Percentiles rank a stretch among this genome's conserved stretches.
phyloP scores from a whole-genome alignment of 2,888 invertebrate species.

The Andrena camellia region DNA sequence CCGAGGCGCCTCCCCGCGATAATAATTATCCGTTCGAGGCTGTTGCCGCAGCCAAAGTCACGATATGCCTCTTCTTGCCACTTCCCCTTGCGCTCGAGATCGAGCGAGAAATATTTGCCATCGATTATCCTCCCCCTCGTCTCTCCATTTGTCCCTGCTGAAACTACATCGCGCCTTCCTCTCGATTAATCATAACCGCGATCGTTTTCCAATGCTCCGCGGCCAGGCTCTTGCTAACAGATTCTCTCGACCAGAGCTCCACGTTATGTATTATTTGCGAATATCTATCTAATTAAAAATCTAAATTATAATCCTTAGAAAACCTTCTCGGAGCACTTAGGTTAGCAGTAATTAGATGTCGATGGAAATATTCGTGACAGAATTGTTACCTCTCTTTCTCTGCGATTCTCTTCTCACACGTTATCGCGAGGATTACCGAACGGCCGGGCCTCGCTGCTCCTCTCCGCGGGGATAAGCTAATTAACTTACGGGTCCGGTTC shows the following conservation, averaged over 20 bases:
- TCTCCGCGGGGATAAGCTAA: constrained; percentile 67
- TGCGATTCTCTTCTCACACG: background rate
- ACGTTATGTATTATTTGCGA: too few relatives aligned
- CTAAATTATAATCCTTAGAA: too few relatives aligned
- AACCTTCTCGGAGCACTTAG: too few relatives aligned
- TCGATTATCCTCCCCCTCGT: constrained; percentile 37
- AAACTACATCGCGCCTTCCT: background rate
- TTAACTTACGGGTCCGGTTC: constrained; percentile 70
- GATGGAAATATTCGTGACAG: background rate
- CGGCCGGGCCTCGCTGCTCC: constrained; percentile 33
- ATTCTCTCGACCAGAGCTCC: background rate
- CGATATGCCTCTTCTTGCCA: constrained; percentile 63
- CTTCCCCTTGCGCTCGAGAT: constrained; percentile 49
- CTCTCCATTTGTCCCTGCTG: background rate
- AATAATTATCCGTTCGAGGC: constrained; percentile 70
- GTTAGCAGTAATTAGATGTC: too few relatives aligned
- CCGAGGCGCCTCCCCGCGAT: constrained; percentile 59
- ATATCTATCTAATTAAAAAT: too few relatives aligned
- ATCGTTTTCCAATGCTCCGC: background rate
- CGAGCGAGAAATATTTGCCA: constrained; percentile 55
- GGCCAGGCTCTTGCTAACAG: too few relatives aligned
- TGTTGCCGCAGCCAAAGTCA: constrained; percentile 58
- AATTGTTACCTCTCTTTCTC: background rate
- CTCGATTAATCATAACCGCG: constrained; percentile 46
- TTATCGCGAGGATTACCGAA: constrained; percentile 38